Evolutionary conservation across 2,797 vertebrate genomes (phyloP).

Genomic region (Mus minutoides): DNA sequence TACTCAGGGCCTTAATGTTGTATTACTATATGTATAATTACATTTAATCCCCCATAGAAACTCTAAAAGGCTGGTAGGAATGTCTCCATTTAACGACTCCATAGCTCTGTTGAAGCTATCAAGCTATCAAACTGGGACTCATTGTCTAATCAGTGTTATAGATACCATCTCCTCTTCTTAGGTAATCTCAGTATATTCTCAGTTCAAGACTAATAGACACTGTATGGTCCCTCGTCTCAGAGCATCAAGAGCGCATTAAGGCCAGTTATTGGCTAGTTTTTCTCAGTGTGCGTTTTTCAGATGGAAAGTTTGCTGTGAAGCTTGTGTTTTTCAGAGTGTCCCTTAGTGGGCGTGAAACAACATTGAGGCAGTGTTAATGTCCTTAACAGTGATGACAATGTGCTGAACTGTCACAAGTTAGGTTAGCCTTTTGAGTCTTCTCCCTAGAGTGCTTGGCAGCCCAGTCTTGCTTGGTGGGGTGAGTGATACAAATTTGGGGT

Average conservation of each 20-base stretch:
- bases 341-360: background rate
- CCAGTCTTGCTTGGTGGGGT: background rate
- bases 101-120: background rate
- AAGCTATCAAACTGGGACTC: background rate
- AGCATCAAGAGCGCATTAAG: background rate
- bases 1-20: constrained; percentile 3
- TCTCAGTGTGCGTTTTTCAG: background rate
- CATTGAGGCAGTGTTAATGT: background rate
- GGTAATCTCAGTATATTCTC: background rate
- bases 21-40: background rate
- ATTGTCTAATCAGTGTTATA: background rate
- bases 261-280: background rate
- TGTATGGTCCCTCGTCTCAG: background rate
- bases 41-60: background rate
- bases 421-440: background rate
- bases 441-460: background rate
- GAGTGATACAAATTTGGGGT: background rate
- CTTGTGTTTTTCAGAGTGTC: background rate
- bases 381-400: background rate
- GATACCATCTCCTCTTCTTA: background rate
- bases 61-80: background rate
- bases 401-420: background rate
- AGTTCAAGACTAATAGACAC: constrained; percentile 13
- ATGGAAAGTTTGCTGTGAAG: constrained; percentile 2
- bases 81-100: background rate